Conservation (phyloP, 2,797 vertebrate genomes). For the Harpagifer antarcticus region DNA sequence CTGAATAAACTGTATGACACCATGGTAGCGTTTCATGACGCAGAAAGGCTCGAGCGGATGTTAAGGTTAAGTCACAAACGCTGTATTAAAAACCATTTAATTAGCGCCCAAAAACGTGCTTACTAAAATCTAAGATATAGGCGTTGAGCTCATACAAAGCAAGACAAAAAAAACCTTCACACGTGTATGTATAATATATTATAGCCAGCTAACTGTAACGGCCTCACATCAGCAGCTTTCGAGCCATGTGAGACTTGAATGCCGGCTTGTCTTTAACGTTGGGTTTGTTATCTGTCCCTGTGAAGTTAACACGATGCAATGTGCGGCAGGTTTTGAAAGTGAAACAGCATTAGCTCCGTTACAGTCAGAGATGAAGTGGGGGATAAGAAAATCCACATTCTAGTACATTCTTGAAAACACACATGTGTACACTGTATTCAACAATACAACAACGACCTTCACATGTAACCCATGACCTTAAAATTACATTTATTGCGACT, state of each 20-base stretch:
- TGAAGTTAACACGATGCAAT: neutral
- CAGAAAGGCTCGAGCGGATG: conserved; percentile 45
- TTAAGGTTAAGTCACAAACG: conserved; percentile 1
- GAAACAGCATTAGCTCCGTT: conserved; percentile 2
- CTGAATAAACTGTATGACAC: neutral
- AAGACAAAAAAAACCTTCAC: neutral
- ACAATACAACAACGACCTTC: no score
- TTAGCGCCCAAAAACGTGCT: neutral
- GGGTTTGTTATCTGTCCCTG: neutral
- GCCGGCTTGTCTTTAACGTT: neutral
- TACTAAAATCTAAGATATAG: neutral
- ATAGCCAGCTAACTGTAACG: neutral
- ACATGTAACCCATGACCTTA: neutral
- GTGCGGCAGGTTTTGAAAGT: conserved; percentile 2
- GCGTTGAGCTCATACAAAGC: no score
- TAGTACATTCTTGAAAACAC: no score
- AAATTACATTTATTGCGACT: neutral
- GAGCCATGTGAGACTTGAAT: conserved; percentile 9
- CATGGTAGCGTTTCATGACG: conserved; percentile 34
- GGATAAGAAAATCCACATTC: neutral
- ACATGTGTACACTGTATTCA: neutral
- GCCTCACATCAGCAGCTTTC: conserved; percentile 1
- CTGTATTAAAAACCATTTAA: neutral
- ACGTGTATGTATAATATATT: no score
- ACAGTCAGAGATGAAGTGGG: neutral